A percentile compares a stretch with the other conserved stretches of the same genome.
Evolutionary conservation across 2,113 vertebrate genomes (phyloP).

Genomic region (Ia io): DNA sequence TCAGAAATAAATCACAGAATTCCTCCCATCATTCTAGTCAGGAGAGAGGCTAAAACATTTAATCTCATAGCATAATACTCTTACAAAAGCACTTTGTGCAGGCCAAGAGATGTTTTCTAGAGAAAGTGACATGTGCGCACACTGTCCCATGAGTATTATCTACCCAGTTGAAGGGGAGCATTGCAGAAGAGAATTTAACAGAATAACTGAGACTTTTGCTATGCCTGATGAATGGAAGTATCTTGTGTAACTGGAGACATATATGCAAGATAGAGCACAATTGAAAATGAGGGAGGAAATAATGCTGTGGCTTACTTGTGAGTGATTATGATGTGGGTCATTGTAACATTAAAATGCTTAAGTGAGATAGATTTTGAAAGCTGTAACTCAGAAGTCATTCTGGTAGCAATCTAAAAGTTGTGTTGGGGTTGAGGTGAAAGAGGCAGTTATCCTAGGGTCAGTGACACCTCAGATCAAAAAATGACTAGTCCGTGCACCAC

Average conservation of each 20-base stretch:
- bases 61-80: background rate
- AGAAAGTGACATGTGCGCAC: background rate
- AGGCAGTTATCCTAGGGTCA: background rate
- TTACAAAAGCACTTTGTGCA: background rate
- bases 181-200: background rate
- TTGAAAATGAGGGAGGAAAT: background rate
- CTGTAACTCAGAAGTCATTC: background rate
- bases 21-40: background rate
- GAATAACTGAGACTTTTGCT: background rate
- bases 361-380: background rate
- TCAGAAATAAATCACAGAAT: background rate
- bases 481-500: background rate
- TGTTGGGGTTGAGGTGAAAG: background rate
- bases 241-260: background rate
- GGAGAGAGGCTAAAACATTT: background rate
- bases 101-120: background rate
- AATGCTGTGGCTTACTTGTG: background rate
- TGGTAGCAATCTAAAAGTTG: background rate
- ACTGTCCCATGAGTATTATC: background rate
- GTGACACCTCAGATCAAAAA: background rate
- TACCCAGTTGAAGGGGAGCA: background rate
- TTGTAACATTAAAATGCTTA: background rate
- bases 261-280: background rate
- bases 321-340: background rate
- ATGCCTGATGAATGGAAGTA: background rate